phyloP scores from a whole-genome alignment of 2,113 vertebrate species.

The Nycticryphes semicollaris region DNA sequence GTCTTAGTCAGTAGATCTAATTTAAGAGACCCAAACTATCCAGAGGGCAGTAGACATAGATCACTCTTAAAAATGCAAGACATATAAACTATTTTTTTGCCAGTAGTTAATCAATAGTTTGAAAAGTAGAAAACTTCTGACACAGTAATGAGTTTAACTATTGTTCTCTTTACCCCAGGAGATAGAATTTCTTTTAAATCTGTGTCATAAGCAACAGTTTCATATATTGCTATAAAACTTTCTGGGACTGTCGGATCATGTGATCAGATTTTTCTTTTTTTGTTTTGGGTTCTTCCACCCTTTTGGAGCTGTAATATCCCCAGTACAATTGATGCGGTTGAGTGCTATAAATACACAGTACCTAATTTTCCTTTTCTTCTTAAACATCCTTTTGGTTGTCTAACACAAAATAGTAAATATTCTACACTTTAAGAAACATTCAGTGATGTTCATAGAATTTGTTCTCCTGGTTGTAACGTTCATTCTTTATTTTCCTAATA shows the following conservation, averaged over 20 bases:
- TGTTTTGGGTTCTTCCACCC: rapidly evolving
- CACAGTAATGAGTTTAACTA: not conserved
- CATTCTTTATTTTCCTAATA: not conserved
- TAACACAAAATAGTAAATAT: not conserved
- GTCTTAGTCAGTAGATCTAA: conserved; percentile 38
- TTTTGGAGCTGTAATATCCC: not conserved
- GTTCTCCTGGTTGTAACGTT: not conserved
- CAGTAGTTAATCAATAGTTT: conserved; percentile 24
- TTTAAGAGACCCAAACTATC: conserved; percentile 9
- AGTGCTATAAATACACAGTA: not conserved
- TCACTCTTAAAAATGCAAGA: conserved; percentile 1
- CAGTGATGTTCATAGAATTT: not conserved
- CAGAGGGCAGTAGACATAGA: not conserved
- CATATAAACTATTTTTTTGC: not conserved
- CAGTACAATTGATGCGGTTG: not conserved
- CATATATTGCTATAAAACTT: not conserved
- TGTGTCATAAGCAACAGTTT: not conserved
- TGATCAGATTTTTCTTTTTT: not conserved
- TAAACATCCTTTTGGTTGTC: not conserved
- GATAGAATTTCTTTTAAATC: not conserved
- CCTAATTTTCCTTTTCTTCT: not conserved
- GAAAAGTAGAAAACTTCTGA: conserved; percentile 14
- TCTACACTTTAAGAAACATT: not conserved
- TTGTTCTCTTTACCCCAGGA: not conserved
- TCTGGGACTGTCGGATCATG: not conserved